Percentiles rank a stretch among this genome's conserved stretches.
These are phyloP conservation scores for Drosophila athabasca DNA, from an alignment of 1,140 invertebrate genomes.

Conservation along the genomic window DNA sequence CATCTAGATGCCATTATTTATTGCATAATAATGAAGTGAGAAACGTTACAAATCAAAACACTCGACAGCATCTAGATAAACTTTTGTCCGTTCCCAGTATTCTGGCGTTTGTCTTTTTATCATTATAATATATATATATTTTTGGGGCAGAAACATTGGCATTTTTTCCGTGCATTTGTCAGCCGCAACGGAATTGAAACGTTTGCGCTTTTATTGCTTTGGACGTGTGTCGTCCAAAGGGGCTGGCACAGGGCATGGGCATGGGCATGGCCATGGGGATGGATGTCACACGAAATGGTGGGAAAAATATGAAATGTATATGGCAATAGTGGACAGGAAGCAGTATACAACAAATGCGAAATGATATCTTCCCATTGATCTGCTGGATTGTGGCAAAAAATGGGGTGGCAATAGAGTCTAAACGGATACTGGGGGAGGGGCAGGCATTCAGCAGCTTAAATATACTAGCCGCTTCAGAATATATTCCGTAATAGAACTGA, in stretches of 20 bases:
- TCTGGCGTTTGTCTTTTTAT: slow-evolving; percentile 58
- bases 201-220: slow-evolving; percentile 76
- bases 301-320: slow-evolving; percentile 71
- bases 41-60: slow-evolving; percentile 84
- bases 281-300: slow-evolving; percentile 50
- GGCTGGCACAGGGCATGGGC: slow-evolving; percentile 8
- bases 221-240: slow-evolving; percentile 63
- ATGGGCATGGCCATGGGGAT: background rate
- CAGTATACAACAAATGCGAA: slow-evolving; percentile 72
- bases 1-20: slow-evolving; percentile 75
- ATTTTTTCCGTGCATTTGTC: slow-evolving; percentile 78
- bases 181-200: slow-evolving; percentile 83
- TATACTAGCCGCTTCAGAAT: too few relatives aligned
- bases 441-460: background rate
- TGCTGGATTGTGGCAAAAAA: background rate
- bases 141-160: slow-evolving; percentile 65
- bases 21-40: slow-evolving; percentile 84
- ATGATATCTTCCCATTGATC: slow-evolving; percentile 53
- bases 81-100: slow-evolving; percentile 39
- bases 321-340: slow-evolving; percentile 55
- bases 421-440: background rate
- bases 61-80: slow-evolving; percentile 80
- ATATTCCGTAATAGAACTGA: background rate
- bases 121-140: slow-evolving; percentile 68
- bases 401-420: background rate